Base-by-base conservation (phyloP, 1,140 invertebrate species). In the Coboldia fuscipes region DNA sequence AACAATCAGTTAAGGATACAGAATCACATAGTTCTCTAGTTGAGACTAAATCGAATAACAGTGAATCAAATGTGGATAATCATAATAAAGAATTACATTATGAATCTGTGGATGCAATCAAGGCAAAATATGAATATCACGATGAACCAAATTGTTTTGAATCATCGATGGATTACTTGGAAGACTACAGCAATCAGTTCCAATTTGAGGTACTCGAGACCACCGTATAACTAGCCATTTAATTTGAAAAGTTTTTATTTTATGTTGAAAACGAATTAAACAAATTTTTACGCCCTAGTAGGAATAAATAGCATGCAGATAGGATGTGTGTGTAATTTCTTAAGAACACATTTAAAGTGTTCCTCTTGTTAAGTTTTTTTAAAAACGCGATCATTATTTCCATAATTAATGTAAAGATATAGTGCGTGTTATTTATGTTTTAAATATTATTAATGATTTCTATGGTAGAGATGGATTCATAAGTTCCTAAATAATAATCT, bases 161-260 rank as follows among this genome's bases (percentile, higher is more conserved):
- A 36, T 38, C 32, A 30, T 37, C 37, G 41, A 44, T 41, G 36
- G 44, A 35, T 37, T 49, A 30, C 28, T 39, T 28, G 32, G 41
- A 34, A 18, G 42, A 21, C 33, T 47, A 37, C 26, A n/a, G n/a
- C n/a, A 33, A 36, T 42, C 31, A 45, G 13, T 38, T 38, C 19
- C 32, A 38, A 20, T 38, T 45, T 48, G 54, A 57, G 54, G 54
- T 57, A 55, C 40, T 57, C 36, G 54, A 57, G 50, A 57, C 54
- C 29, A 57, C 54, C 40, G 54, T 57, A 44, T 57, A 45, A 43
- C 30, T 39, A n/a, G 21, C 5, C 10, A 24, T 24, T 34, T 34
- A 12, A 29, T 14, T 4, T 9, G 6, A 16, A 14, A 14, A 9
- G 14, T 29, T 9, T 29, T 9, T 29, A 16, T 16, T 29, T 2